These are phyloP conservation scores for Dipus sagitta DNA, from an alignment of 2,797 vertebrate genomes.

Conservation along the genomic window DNA sequence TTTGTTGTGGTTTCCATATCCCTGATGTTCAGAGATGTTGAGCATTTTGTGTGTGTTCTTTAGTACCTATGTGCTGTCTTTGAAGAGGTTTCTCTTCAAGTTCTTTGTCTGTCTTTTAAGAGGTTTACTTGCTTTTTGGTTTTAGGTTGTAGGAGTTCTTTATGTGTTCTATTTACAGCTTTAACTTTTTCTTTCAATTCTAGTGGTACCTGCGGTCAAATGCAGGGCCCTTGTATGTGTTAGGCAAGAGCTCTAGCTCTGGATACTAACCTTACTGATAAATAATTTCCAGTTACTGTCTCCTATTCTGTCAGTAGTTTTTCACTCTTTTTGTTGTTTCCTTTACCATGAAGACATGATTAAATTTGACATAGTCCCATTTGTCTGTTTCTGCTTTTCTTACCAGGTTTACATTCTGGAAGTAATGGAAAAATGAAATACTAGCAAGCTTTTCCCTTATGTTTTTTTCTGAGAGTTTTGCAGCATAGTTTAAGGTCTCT, in stretches of 20 bases:
- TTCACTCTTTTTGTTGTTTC: neutral
- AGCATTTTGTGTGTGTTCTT: neutral
- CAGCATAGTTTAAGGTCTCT: neutral
- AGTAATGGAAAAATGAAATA: neutral
- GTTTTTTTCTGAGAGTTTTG: neutral
- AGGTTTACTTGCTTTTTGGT: neutral
- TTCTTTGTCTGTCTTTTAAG: slow-evolving; percentile 8
- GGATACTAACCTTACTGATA: neutral
- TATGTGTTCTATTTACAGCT: neutral
- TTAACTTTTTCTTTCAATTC: neutral
- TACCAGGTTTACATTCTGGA: neutral
- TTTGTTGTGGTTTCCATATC: slow-evolving; percentile 5
- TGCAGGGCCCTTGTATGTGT: neutral
- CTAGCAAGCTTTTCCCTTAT: neutral
- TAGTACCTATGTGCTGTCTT: neutral
- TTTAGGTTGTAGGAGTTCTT: neutral
- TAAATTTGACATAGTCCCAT: neutral
- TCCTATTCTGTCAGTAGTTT: neutral
- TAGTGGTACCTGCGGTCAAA: neutral
- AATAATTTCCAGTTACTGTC: neutral
- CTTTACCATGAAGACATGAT: neutral
- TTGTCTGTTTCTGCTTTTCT: neutral
- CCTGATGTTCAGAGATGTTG: neutral
- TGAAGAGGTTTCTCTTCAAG: neutral
- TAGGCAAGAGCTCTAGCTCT: neutral